Evolutionary conservation across 2,113 vertebrate species (phyloP).

Genomic region (Seriola aureovittata): DNA sequence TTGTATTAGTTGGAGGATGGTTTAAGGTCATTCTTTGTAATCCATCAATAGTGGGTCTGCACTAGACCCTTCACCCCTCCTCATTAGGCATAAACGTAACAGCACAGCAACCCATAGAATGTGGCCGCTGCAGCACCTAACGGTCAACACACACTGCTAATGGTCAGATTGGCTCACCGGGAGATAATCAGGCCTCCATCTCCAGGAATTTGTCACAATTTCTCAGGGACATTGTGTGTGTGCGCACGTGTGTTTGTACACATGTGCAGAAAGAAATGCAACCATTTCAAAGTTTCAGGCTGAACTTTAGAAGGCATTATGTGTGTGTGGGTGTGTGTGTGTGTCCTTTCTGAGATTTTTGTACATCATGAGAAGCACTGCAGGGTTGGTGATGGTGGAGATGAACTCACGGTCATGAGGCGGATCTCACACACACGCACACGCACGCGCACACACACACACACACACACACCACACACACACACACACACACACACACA

Average conservation of each 20-base stretch:
- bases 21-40: conserved; percentile 65
- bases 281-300: conserved; percentile 10
- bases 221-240: conserved; percentile 14
- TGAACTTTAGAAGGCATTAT: conserved; percentile 39
- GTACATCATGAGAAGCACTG: conserved; percentile 66
- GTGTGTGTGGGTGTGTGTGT: conserved; percentile 12
- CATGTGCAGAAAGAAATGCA: not conserved
- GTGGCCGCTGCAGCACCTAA: conserved; percentile 13
- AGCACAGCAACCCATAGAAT: conserved; percentile 4
- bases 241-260: conserved; percentile 5
- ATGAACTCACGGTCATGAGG: conserved; percentile 53
- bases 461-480: not conserved
- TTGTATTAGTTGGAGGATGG: conserved; percentile 48
- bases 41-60: conserved; percentile 32
- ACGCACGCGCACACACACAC: not conserved
- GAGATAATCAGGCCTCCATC: conserved; percentile 30
- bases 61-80: conserved; percentile 10
- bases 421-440: conserved; percentile 4
- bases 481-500: conserved; percentile 5
- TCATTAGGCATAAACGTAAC: conserved; percentile 34
- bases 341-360: conserved; percentile 55
- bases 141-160: conserved; percentile 24
- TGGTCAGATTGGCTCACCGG: conserved; percentile 25
- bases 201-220: conserved; percentile 2
- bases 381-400: conserved; percentile 34